A percentile compares a stretch with the other conserved stretches of the same genome.
Evolutionary conservation across 2,797 vertebrate genomes (phyloP).

Genomic region (Sebastes cheni): DNA sequence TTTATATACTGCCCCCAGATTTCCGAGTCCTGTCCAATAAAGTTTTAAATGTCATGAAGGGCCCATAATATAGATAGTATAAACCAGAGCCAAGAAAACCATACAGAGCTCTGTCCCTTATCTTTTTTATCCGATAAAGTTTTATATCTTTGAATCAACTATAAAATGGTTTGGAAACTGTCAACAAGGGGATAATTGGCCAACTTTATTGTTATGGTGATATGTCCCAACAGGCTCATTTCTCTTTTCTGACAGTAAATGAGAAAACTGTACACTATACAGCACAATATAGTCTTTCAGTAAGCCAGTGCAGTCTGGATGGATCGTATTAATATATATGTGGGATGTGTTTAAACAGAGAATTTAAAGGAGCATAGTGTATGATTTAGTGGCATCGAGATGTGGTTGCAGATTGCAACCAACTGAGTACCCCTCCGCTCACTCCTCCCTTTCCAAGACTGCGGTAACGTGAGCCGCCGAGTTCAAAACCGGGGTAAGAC

Average conservation of each 20-base stretch:
- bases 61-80: constrained; percentile 91
- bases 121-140: constrained; percentile 96
- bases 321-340: constrained; percentile 13
- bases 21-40: constrained; percentile 98
- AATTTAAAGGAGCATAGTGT: background rate
- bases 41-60: constrained; percentile 98
- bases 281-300: constrained; percentile 6
- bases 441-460: background rate
- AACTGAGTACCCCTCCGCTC: background rate
- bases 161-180: constrained; percentile 96
- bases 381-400: background rate
- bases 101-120: constrained; percentile 88
- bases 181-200: constrained; percentile 95
- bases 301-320: constrained; percentile 1
- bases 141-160: constrained; percentile 98
- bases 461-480: background rate
- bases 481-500: background rate
- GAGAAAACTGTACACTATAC: constrained; percentile 74
- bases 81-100: constrained; percentile 90
- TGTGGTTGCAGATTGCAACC: background rate
- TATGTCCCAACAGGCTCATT: constrained; percentile 91
- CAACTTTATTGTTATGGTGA: constrained; percentile 95
- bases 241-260: constrained; percentile 91
- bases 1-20: constrained; percentile 97
- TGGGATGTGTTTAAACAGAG: background rate